Conservation (phyloP, 2,113 vertebrate genomes). For the Podilymbus podiceps region DNA sequence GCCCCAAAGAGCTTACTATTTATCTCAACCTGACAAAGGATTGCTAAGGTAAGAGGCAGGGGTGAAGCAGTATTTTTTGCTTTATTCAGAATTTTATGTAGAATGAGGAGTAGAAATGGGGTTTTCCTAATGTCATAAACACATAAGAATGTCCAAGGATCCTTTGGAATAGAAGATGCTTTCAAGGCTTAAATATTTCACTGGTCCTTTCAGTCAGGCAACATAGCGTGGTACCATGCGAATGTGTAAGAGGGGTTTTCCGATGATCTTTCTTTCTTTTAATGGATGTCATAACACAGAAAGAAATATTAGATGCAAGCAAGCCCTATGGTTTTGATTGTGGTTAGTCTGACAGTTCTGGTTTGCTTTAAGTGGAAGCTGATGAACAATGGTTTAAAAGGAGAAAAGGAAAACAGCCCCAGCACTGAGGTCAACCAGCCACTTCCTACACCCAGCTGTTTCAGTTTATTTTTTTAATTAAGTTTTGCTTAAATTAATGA, state of each 20-base stretch:
- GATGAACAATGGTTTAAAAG: slow-evolving; percentile 58
- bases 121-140: neutral
- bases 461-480: slow-evolving; percentile 67
- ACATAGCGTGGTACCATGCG: neutral
- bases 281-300: neutral
- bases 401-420: slow-evolving; percentile 39
- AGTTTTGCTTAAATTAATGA: slow-evolving; percentile 63
- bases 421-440: slow-evolving; percentile 46
- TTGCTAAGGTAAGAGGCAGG: neutral
- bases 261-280: neutral
- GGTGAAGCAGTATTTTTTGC: neutral
- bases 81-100: neutral
- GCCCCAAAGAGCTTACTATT: neutral
- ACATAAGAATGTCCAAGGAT: neutral
- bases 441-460: slow-evolving; percentile 66
- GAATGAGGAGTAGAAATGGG: neutral
- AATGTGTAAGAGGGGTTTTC: neutral
- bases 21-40: neutral
- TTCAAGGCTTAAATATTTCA: neutral
- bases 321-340: slow-evolving; percentile 54
- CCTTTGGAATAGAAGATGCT: neutral
- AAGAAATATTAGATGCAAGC: neutral
- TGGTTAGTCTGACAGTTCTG: slow-evolving; percentile 31
- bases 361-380: slow-evolving; percentile 61
- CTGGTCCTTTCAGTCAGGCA: neutral